phyloP scores from a whole-genome alignment of 2,888 invertebrate genomes.

The Drosophila limbata region DNA sequence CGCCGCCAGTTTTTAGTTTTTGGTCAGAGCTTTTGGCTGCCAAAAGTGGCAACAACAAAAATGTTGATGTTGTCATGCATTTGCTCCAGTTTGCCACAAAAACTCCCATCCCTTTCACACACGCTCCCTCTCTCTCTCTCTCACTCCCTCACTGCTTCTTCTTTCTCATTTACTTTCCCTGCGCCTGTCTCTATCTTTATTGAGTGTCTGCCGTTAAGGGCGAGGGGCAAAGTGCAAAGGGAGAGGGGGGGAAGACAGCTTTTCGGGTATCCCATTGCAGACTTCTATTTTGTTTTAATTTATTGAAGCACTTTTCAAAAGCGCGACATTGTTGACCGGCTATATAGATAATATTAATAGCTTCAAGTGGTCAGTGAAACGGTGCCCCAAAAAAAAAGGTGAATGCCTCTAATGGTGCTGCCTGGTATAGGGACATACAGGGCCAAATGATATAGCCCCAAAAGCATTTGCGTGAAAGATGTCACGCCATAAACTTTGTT shows the following conservation, averaged over 20 bases:
- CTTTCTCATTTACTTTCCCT: slow-evolving; percentile 6
- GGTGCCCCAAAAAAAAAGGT: slow-evolving; percentile 45
- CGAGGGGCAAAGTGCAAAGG: neutral
- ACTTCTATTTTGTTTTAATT: slow-evolving; percentile 68
- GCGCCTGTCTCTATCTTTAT: slow-evolving; percentile 28
- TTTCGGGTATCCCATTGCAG: slow-evolving; percentile 13
- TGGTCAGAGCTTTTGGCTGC: slow-evolving; percentile 52
- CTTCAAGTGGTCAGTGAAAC: slow-evolving; percentile 62
- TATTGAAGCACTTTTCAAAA: slow-evolving; percentile 72
- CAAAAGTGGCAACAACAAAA: slow-evolving; percentile 52
- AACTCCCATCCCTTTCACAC: neutral
- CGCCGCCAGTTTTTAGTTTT: slow-evolving; percentile 65
- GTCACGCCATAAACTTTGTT: slow-evolving; percentile 78
- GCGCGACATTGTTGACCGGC: slow-evolving; percentile 66
- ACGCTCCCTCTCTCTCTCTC: neutral
- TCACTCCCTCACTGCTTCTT: neutral
- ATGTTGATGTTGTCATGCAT: slow-evolving; percentile 69
- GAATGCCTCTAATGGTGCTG: slow-evolving; percentile 32
- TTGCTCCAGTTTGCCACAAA: slow-evolving; percentile 64
- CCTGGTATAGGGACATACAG: neutral
- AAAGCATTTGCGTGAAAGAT: slow-evolving; percentile 75
- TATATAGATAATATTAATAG: slow-evolving; percentile 78
- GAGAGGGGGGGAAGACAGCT: slow-evolving; percentile 16
- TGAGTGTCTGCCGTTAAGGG: slow-evolving; percentile 32
- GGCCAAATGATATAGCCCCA: slow-evolving; percentile 32